Evolutionary conservation across 2,888 invertebrate genomes (phyloP).

Genomic region (Portevinia maculata): DNA sequence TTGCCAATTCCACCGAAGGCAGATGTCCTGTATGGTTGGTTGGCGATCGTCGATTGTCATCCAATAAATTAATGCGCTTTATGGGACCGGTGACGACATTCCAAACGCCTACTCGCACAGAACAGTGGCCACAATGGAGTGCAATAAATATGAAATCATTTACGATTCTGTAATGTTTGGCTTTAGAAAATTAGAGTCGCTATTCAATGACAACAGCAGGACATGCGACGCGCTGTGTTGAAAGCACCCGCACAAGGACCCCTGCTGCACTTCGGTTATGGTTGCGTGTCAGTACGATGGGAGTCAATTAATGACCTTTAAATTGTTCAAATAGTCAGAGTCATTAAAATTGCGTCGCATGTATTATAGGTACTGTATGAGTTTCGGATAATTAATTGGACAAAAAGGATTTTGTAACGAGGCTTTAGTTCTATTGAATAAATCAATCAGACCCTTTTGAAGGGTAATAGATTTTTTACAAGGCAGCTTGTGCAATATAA

Average conservation of each 20-base stretch:
- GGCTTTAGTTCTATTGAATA: conserved; percentile 1
- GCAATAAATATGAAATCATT: conserved; percentile 69
- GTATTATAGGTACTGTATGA: conserved; percentile 18
- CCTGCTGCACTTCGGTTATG: conserved; percentile 28
- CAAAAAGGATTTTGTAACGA: background rate
- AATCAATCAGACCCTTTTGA: conserved; percentile 5
- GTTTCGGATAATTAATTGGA: conserved; percentile 65
- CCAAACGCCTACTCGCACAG: conserved; percentile 56
- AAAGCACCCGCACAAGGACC: conserved; percentile 71
- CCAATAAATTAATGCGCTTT: conserved; percentile 55
- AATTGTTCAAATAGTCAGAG: conserved; percentile 43
- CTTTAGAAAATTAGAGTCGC: conserved; percentile 72
- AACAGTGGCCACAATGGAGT: conserved; percentile 38
- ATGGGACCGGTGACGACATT: conserved; percentile 47
- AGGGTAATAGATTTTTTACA: conserved; percentile 2
- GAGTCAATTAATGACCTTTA: conserved; percentile 59
- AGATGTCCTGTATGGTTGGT: conserved; percentile 49
- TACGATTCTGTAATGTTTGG: conserved; percentile 67
- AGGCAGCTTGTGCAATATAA: background rate
- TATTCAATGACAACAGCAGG: conserved; percentile 64
- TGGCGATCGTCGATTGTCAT: conserved; percentile 62
- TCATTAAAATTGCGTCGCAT: background rate
- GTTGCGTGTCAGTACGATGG: conserved; percentile 2
- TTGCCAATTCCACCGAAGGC: conserved; percentile 65
- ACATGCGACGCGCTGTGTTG: conserved; percentile 53